Conservation (phyloP, 2,113 vertebrate species). For the Lophius piscatorius region DNA sequence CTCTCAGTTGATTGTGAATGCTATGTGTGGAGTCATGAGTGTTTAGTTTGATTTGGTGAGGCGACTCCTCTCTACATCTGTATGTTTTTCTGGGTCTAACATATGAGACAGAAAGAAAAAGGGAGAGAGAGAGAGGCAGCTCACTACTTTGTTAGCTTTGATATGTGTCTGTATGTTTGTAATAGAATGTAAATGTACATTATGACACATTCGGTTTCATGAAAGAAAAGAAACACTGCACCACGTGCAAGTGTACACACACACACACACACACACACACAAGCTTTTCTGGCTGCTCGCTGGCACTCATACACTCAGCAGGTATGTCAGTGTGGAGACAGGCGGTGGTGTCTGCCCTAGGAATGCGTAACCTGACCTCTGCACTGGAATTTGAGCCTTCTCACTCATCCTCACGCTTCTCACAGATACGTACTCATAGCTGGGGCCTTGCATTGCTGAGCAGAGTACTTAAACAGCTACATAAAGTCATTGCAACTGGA, state of each 20-base stretch:
- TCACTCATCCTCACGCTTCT: slow-evolving; percentile 74
- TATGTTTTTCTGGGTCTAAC: slow-evolving; percentile 28
- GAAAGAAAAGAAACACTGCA: slow-evolving; percentile 14
- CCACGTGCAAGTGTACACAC: slow-evolving; percentile 10
- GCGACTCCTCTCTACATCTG: slow-evolving; percentile 38
- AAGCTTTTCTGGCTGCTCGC: slow-evolving; percentile 58
- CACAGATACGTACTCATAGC: slow-evolving; percentile 48
- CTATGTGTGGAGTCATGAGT: slow-evolving; percentile 26
- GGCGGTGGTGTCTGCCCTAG: slow-evolving; percentile 75
- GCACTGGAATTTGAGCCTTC: slow-evolving; percentile 72
- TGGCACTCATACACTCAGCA: slow-evolving; percentile 69
- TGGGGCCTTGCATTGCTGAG: slow-evolving; percentile 28
- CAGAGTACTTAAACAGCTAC: slow-evolving; percentile 33
- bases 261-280: slow-evolving; percentile 32
- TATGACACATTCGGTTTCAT: slow-evolving; percentile 46
- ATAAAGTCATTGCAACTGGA: slow-evolving; percentile 52
- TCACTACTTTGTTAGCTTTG: slow-evolving; percentile 33
- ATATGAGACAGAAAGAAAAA: background rate
- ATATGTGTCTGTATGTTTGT: slow-evolving; percentile 30
- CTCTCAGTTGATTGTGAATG: slow-evolving; percentile 51
- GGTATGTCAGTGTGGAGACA: slow-evolving; percentile 80
- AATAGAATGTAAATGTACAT: slow-evolving; percentile 40
- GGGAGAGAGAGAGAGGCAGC: background rate
- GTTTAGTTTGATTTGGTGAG: slow-evolving; percentile 42
- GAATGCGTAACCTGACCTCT: slow-evolving; percentile 83